Evolutionary conservation across 2,113 vertebrate species (phyloP), one percentile per base, ranked within the genome.

Genomic region (Sorex fumeus): DNA sequence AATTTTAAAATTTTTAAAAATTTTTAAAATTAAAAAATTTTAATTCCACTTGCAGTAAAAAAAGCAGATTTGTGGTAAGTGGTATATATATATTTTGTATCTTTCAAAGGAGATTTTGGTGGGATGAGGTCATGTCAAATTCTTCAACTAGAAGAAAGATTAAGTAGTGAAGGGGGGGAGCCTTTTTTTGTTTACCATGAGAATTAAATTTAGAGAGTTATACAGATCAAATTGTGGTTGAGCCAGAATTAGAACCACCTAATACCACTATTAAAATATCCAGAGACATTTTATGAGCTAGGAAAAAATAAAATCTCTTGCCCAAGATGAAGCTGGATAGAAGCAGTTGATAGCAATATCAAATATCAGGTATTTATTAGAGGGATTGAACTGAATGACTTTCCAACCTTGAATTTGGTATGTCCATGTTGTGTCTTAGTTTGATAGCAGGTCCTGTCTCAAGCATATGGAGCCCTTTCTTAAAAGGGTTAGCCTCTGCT

Each of bases 181-280:
- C 10, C 67, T 81, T 71, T 90, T 75, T 40, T 81, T 90, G 4
- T 82, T 80, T 82, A 62, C 15, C 62, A 25, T 69, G 47, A 87
- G 66, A 32, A 71, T 43, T n/a, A 76, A 82, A 93, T 36, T 81
- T 50, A 74, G 27, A 2, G 30, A 86, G 36, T 25, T 86, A 28
- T 36, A 60, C 57, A 36, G 90, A 84, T 53, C 28, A 79, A 11
- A 67, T 74, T 87, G 74, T 36, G 28, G 34, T 25, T 85, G 30
- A 92, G 8, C 19, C 19, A 74, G 45, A 74, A 25, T 67, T 50
- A 80, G 66, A 66, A 57, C 81, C 50, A 60, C 43, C 28, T 76
- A 69, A 86, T 80, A 67, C 11, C 74, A 80, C 34, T 81, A 3
- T 81, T 57, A 36, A 43, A 81, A 80, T 69, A 27, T 60, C 57